phyloP scores from a whole-genome alignment of 2,797 vertebrate species.

The Bryconaethiops microstoma region DNA sequence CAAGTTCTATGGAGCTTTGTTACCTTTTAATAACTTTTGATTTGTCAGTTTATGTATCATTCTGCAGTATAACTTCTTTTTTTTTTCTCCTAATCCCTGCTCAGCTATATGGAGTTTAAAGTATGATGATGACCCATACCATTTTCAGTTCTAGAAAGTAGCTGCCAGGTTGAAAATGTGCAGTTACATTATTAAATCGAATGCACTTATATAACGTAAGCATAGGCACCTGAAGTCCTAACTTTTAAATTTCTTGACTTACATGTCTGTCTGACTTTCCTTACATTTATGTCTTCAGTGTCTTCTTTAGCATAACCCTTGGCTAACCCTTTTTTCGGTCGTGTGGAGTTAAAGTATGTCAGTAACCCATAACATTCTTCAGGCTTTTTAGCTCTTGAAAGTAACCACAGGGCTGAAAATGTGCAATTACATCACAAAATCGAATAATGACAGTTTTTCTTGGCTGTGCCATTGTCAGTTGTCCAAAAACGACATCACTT shows the following conservation, averaged over 20 bases:
- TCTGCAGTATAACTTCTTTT: no score
- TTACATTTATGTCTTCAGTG: not conserved
- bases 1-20: no score
- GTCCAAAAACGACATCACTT: constrained; percentile 56
- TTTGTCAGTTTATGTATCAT: no score
- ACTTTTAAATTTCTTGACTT: not conserved
- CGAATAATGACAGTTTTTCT: constrained; percentile 10
- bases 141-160: no score
- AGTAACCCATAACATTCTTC: not conserved
- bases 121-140: no score
- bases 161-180: no score
- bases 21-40: no score
- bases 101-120: no score
- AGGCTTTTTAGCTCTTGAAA: not conserved
- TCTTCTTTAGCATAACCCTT: constrained; percentile 7
- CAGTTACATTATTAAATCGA: no score
- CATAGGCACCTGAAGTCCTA: not conserved
- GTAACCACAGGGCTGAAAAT: not conserved
- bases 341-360: not conserved
- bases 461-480: constrained; percentile 10
- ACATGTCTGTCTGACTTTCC: not conserved
- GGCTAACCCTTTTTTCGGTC: constrained; percentile 9
- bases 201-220: no score
- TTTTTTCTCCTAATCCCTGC: no score
- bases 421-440: constrained; percentile 18